Conservation (phyloP, 2,888 invertebrate genomes). For the Leucophenga montana region DNA sequence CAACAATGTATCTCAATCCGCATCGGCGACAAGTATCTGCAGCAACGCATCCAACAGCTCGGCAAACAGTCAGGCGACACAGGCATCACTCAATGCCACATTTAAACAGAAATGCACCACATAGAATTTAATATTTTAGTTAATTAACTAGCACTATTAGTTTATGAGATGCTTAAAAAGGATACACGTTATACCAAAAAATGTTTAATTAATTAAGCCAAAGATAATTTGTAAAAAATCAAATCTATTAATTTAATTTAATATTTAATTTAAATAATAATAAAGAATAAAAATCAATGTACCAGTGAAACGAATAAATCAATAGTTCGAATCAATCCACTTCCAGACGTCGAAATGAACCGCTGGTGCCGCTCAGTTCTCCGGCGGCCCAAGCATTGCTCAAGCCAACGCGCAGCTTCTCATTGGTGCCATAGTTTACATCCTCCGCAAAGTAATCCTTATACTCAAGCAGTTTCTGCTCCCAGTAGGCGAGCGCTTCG, state of each 20-base stretch:
- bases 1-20: conserved; percentile 36
- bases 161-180: conserved; percentile 42
- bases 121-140: conserved; percentile 49
- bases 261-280: too few species aligned
- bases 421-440: conserved; percentile 56
- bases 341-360: conserved; percentile 64
- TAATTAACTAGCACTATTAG: conserved; percentile 5
- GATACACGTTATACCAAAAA: conserved; percentile 62
- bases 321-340: conserved; percentile 49
- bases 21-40: conserved; percentile 29
- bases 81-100: conserved; percentile 64
- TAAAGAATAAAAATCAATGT: conserved; percentile 33
- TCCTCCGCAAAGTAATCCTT: conserved; percentile 60
- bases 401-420: conserved; percentile 56
- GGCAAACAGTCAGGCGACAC: conserved; percentile 35
- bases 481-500: conserved; percentile 61
- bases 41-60: conserved; percentile 40
- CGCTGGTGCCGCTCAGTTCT: conserved; percentile 50
- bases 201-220: conserved; percentile 13
- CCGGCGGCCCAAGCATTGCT: conserved; percentile 47
- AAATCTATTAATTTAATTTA: conserved; percentile 32
- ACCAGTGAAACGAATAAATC: conserved; percentile 5
- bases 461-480: conserved; percentile 46
- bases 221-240: conserved; percentile 44
- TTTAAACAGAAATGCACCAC: conserved; percentile 71